Evolutionary conservation across 2,888 invertebrate species (phyloP), one percentile per base, ranked within the genome.

Genomic region (Tetanocera ferruginea): DNA sequence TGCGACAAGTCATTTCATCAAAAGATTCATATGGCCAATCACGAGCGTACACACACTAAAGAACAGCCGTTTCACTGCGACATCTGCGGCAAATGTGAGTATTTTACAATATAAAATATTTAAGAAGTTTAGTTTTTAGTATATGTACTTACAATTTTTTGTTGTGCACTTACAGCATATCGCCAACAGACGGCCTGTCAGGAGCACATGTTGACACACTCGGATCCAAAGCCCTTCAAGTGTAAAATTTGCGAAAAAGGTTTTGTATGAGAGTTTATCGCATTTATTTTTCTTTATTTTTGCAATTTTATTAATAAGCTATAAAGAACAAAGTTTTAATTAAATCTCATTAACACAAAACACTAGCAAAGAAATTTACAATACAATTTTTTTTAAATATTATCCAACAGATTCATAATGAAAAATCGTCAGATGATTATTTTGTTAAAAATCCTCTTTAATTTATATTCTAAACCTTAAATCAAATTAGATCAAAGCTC

Each of bases 1-100:
- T 84, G 84, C 71, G 83, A 82, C n/a, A 84, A 84, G 66, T 82
- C 83, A 19, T 84, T 85, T 71, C 82, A 83, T 73, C 84, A 85
- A 62, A 84, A 83, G 72, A 79, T 84, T 17, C 85, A 85, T 76
- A 31, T 83, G 74, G 78, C 83, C 4, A 85, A 85, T 69, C 85
- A 85, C 51, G 84, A 85, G 64, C 77, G 85, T 8, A 83, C 83
- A 8, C 85, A 85, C 55, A 84, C 85, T 2, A 83, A 83, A 52
- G 85, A 84, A 62, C 83, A 82, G 52, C 85, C 85, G 5, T 84
- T 83, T 76, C 77, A 77, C n/a, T 85, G 85, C 76, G 80, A 82
- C 62, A 62, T 82, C 11, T 85, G 85, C 70, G 83, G 84, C 34
- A 85, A 84, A 64, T 76, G 80, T 78, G 51, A 79, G 80, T 70